Evolutionary conservation across 2,797 vertebrate genomes (phyloP).

Genomic region (Chaunax sp.): DNA sequence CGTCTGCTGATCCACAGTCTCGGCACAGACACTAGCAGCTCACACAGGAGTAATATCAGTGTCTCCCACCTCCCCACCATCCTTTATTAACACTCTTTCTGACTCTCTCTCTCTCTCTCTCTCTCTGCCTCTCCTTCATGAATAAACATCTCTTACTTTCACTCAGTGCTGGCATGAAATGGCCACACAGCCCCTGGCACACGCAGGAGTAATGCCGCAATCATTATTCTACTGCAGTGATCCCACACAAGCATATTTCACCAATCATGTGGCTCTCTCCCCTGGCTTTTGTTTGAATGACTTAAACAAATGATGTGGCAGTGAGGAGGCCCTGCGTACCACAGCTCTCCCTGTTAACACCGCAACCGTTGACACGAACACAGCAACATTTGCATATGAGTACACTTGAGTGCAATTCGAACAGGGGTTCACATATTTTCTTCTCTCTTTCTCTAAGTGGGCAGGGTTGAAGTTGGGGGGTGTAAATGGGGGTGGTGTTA

Average conservation of each 20-base stretch:
- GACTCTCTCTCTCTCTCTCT: constrained; percentile 8
- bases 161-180: constrained; percentile 79
- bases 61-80: constrained; percentile 57
- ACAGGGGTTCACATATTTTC: constrained; percentile 79
- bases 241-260: constrained; percentile 90
- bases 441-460: constrained; percentile 56
- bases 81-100: constrained; percentile 57
- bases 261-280: constrained; percentile 89
- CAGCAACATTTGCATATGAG: constrained; percentile 88
- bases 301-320: constrained; percentile 92
- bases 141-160: constrained; percentile 81
- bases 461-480: constrained; percentile 43
- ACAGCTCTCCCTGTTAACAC: constrained; percentile 85
- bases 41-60: constrained; percentile 68
- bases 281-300: constrained; percentile 91
- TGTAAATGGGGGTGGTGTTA: constrained; percentile 55
- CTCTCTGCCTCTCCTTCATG: constrained; percentile 66
- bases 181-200: constrained; percentile 79
- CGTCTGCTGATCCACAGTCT: constrained; percentile 44
- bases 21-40: constrained; percentile 46
- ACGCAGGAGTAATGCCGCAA: constrained; percentile 85
- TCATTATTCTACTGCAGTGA: constrained; percentile 89
- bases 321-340: constrained; percentile 77
- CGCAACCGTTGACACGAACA: constrained; percentile 86
- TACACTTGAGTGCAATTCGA: constrained; percentile 84